Percentiles rank a stretch among this genome's conserved stretches.
Conservation (phyloP, 2,888 invertebrate species). For the Fragum fragum region DNA sequence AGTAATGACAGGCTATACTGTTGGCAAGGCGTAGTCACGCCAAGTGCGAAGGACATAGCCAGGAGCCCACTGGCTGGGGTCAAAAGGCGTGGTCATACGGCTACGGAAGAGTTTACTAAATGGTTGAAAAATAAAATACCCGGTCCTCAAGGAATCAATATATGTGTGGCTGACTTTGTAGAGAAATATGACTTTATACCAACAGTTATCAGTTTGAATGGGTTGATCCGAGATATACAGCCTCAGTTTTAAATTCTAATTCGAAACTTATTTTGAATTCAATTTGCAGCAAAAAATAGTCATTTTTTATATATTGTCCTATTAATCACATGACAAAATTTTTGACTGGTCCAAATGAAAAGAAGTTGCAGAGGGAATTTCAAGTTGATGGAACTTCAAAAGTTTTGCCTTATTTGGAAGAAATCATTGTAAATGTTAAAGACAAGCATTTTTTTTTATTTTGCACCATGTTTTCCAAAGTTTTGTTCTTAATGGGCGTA, state of each 20-base stretch:
- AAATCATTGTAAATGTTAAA: no score
- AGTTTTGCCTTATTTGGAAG: no score
- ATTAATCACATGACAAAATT: no score
- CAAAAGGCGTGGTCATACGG: constrained; percentile 84
- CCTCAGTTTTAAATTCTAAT: constrained; percentile 27
- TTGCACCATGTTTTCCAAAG: no score
- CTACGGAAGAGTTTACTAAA: constrained; percentile 82
- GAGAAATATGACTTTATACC: constrained; percentile 86
- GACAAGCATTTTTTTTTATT: no score
- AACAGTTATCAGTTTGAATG: constrained; percentile 68
- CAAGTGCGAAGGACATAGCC: constrained; percentile 76
- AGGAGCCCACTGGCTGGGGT: constrained; percentile 84
- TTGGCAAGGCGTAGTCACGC: constrained; percentile 94
- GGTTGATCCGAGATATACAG: constrained; percentile 29
- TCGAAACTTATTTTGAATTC: no score
- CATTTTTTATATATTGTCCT: no score
- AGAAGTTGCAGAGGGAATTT: no score
- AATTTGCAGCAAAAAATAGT: no score
- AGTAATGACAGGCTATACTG: constrained; percentile 90
- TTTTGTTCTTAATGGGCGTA: no score
- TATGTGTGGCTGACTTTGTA: constrained; percentile 93
- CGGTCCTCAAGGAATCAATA: constrained; percentile 89
- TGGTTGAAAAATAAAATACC: constrained; percentile 84
- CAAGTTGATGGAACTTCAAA: no score
- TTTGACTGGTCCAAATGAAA: no score